Base-by-base conservation (phyloP, 2,888 invertebrate genomes). In the Brassicogethes aeneus region DNA sequence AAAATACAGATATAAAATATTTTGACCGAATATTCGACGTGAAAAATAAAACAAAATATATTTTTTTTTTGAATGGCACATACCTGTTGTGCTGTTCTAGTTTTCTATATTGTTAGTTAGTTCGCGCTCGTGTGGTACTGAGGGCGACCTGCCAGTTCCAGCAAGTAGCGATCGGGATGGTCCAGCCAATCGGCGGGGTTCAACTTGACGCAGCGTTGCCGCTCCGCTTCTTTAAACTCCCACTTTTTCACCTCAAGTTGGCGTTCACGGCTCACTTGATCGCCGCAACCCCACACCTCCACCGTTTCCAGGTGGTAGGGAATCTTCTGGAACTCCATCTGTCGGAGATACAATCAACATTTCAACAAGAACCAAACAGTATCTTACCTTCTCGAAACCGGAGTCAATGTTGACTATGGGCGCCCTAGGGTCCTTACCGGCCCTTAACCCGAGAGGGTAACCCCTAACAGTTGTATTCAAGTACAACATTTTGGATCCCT, bases 101-200 rank as follows among this genome's bases (percentile, higher is more conserved):
- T 10, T 23, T 23, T 10, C 5, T 10, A 10, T 23, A 23, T 23
- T 10, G 2, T 76, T 10, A 23, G 5, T 23, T 5, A 23, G n/a
- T n/a, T n/a, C n/a, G n/a, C n/a, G n/a, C 23, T 77, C 66, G 79
- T 82, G 67, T 84, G 83, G 67, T 88, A 88, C 59, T 85, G 83
- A 40, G 82, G 80, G 16, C 88, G 72, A 10, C 92, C 93, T 2
- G 89, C 92, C 60, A 93, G 71, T 66, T 92, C 89, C 46, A 94
- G 70, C 37, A 94, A 74, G 64, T 93, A 91, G 46, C 50, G 78
- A 72, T 96, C 95, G 0, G 95, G 94, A 71, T 94, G 92, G 62
- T 95, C 93, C 61, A 90, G 77, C 95, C 95, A 96, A 63, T 94
- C 93, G 14, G 86, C 81, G 0, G 91, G 82, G 12, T 85, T 87